phyloP scores from a whole-genome alignment of 37 sponge, comb jelly and placozoan species.

The Haliclona indistincta region DNA sequence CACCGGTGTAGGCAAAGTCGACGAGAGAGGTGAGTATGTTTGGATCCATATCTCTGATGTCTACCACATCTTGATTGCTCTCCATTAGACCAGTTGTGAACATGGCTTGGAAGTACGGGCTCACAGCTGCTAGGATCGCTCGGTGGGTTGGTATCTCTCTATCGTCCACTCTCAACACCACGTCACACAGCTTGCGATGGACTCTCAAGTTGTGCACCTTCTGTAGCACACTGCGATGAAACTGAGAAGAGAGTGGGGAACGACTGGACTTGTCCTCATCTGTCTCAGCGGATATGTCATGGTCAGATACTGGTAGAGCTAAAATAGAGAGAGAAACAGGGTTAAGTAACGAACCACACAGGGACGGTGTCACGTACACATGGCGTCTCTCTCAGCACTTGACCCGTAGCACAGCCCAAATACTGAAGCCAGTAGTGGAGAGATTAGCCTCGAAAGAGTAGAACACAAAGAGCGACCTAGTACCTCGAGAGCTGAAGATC shows the following conservation, averaged over 20 bases:
- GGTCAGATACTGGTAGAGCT: too few relatives aligned
- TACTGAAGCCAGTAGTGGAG: too few relatives aligned
- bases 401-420: too few relatives aligned
- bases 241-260: too few relatives aligned
- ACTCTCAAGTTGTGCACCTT: constrained; percentile 70
- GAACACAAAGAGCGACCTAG: too few relatives aligned
- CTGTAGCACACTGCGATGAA: constrained; percentile 42
- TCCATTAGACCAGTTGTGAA: constrained; percentile 83
- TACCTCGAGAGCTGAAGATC: too few relatives aligned
- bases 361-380: too few relatives aligned
- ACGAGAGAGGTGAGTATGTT: constrained; percentile 74
- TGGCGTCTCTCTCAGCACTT: too few relatives aligned
- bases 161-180: constrained; percentile 61
- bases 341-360: too few relatives aligned
- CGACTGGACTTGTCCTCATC: too few relatives aligned
- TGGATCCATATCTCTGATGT: constrained; percentile 82
- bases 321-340: background rate
- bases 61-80: constrained; percentile 76
- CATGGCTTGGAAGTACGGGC: constrained; percentile 94
- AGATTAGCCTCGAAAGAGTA: too few relatives aligned
- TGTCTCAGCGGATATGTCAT: too few relatives aligned
- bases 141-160: constrained; percentile 78
- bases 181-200: constrained; percentile 86
- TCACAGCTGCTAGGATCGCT: constrained; percentile 84
- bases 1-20: constrained; percentile 90